Conservation (phyloP, 2,888 invertebrate species). For the Atrina japonica region DNA sequence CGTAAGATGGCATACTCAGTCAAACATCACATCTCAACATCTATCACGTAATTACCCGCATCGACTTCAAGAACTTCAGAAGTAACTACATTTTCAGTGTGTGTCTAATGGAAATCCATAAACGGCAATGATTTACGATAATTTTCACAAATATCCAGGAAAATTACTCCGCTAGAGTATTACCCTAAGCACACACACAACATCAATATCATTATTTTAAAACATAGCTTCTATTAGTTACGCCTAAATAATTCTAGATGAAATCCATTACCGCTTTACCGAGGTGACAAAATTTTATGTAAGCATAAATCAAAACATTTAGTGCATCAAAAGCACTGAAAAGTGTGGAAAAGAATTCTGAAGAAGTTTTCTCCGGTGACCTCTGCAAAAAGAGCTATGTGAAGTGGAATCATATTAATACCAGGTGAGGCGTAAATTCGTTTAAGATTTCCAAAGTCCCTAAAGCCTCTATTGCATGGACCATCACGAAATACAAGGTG, state of each 20-base stretch:
- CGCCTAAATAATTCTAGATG: not conserved
- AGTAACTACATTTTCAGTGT: not conserved
- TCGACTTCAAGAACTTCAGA: not conserved
- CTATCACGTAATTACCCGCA: too few species aligned
- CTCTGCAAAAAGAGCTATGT: not conserved
- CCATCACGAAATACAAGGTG: constrained; percentile 31
- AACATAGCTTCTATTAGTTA: constrained; percentile 13
- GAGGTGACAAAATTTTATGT: constrained; percentile 20
- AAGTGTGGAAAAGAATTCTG: constrained; percentile 3
- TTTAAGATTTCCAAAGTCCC: constrained; percentile 21
- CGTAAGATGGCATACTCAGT: too few species aligned
- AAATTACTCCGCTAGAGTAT: not conserved
- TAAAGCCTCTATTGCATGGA: constrained; percentile 16
- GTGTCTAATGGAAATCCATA: not conserved
- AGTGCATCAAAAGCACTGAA: too few species aligned
- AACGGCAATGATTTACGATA: not conserved
- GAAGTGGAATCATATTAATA: constrained; percentile 7
- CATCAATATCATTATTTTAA: constrained; percentile 1
- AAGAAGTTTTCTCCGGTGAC: constrained; percentile 20
- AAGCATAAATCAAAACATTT: too few species aligned
- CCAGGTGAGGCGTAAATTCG: constrained; percentile 29
- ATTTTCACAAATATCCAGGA: constrained; percentile 15
- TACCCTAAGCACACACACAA: not conserved
- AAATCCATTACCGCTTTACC: constrained; percentile 19
- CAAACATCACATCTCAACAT: too few species aligned